Base-by-base conservation (phyloP, 2,113 vertebrate species). In the Saccopteryx bilineata region DNA sequence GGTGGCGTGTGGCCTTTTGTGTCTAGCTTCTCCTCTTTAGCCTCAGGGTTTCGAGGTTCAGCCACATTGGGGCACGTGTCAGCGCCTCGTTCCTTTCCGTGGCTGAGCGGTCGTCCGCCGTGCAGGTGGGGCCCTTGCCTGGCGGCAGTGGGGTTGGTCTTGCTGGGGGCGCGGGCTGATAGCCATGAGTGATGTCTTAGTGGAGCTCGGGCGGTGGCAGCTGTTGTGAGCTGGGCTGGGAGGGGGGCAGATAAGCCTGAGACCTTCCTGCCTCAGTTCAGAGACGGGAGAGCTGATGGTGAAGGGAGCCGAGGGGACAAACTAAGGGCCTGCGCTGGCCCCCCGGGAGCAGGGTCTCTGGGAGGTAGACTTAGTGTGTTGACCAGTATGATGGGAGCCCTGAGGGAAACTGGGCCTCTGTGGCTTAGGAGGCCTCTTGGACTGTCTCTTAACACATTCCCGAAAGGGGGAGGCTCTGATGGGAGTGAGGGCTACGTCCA, bases 111-210 rank as follows among this genome's bases (percentile, higher is more conserved):
- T 26, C 31, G 17, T 52, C 71, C 26, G 0, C 8, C 5, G 0
- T 26, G 0, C 0, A 14, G 79, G 5, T 2, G 2, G 81, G 69
- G 63, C 18, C 39, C 39, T 39, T 39, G 39, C 39, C 39, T 39
- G 39, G 39, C 39, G 39, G 39, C 39, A 39, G 3, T 39, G 39
- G 39, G 69, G 0, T 31, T 2, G 11, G 3, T 76, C 19, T 33
- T 26, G 48, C 5, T 19, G 88, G 69, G 17, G 21, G 19, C 11
- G 9, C 0, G 1, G 87, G 48, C 12, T 23, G 2, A 17, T 18
- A n/a, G 18, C 60, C 0, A 0, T 1, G 48, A 1, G 1, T 1
- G 48, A 1, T 6, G 54, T 24, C 66, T 23, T 5, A 0, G 7
- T 48, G n/a, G 52, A 52, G 60, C 11, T 24, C 18, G 80, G n/a